A percentile compares a stretch with the other conserved stretches of the same genome.
phyloP scores from a whole-genome alignment of 2,888 invertebrate genomes.

The Lucinisca nassula region DNA sequence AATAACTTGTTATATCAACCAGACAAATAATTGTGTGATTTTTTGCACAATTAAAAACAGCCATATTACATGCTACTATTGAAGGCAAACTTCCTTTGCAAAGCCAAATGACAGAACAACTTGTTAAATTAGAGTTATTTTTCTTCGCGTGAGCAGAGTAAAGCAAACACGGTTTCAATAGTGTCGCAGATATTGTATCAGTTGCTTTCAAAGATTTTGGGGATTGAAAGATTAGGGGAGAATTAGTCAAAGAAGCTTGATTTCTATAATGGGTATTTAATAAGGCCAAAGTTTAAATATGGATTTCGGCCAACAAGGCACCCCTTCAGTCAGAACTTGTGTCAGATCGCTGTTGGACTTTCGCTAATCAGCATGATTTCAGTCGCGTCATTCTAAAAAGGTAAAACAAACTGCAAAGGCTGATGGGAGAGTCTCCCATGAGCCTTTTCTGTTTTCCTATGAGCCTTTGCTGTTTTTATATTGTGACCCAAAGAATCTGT shows the following conservation, averaged over 20 bases:
- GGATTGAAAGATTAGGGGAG: conserved; percentile 63
- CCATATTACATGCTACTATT: too few relatives aligned
- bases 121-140: conserved; percentile 11
- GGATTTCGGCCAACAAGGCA: conserved; percentile 16
- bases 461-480: too few relatives aligned
- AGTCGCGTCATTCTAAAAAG: too few relatives aligned
- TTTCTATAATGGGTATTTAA: conserved; percentile 66
- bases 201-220: conserved; percentile 39
- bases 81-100: neutral
- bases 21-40: neutral
- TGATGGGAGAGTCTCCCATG: too few relatives aligned
- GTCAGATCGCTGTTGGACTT: neutral
- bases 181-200: conserved; percentile 57
- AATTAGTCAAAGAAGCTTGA: conserved; percentile 59
- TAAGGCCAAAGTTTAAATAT: conserved; percentile 61
- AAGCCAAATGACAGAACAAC: neutral
- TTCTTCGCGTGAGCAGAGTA: conserved; percentile 22
- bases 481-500: too few relatives aligned
- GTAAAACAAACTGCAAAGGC: too few relatives aligned
- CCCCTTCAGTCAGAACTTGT: neutral
- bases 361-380: conserved; percentile 13
- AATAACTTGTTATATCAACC: too few relatives aligned
- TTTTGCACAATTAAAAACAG: too few relatives aligned
- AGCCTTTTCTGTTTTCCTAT: too few relatives aligned
- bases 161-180: conserved; percentile 57